Evolutionary conservation across 2,113 vertebrate genomes (phyloP), one percentile per base, ranked within the genome.

Genomic region (Ciconia stormi): DNA sequence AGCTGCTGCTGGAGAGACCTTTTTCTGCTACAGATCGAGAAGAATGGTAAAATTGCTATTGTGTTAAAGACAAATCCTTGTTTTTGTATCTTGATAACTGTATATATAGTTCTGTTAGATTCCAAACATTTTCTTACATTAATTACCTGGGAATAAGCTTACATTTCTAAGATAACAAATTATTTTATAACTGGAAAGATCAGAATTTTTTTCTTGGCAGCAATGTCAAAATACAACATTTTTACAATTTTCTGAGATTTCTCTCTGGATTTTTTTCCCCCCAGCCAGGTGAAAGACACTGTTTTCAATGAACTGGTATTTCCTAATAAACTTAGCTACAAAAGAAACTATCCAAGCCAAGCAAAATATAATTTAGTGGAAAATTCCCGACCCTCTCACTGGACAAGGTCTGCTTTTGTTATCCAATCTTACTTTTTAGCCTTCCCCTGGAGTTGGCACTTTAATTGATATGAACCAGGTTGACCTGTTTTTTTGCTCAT

Each of bases 381-480:
- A 91, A 94, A 94, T 85, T 79, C 42, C 69, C 4, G 2, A 53
- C 38, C 19, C 66, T 67, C 56, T 87, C 66, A 38, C 44, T 76
- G 70, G 78, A 69, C 66, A 96, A 95, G 36, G 27, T 85, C 73
- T 96, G 70, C 70, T 96, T 95, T 95, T 94, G 83, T 93, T 92
- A 92, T 79, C 73, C 70, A 72, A 0, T 69, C 65, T 82, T 95
- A 76, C 82, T 91, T 96, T 94, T 91, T 79, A 85, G 61, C 27
- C 66, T 91, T 93, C 23, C 40, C 46, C 84, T 77, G 62, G 78
- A 95, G 70, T 10, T 96, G 87, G 47, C 78, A 87, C 36, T 89
- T 96, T 96, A 96, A 95, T 87, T 96, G 96, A 94, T 94, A 95
- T 82, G 84, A 96, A 95, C 90, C 66, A 72, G 16, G 78, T n/a